A percentile compares a stretch with the other conserved stretches of the same genome.
These are phyloP conservation scores for Stichopus horrens DNA, from an alignment of 53 echinoderm and acorn worm species.

Conservation along the genomic window DNA sequence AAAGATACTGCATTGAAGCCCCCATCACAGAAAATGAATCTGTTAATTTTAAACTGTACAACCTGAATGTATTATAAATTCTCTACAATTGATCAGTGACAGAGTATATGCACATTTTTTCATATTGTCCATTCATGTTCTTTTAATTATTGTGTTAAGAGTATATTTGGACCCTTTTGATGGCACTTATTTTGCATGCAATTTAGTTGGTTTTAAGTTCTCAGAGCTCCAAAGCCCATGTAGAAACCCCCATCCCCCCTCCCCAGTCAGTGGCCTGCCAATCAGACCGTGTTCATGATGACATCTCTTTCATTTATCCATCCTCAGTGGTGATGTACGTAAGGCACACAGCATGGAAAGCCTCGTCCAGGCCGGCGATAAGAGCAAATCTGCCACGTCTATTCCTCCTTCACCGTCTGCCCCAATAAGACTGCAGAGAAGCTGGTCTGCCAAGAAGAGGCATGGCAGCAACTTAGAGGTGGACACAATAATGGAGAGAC, in stretches of 20 bases:
- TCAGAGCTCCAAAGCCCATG: no score
- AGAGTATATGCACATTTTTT: no score
- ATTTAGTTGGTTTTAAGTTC: no score
- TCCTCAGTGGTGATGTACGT: constrained; percentile 82
- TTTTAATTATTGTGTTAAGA: no score
- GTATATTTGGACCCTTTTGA: no score
- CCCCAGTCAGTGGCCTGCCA: not conserved
- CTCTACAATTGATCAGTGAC: no score
- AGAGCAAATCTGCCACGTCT: constrained; percentile 65
- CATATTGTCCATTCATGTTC: no score
- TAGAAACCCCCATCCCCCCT: not conserved
- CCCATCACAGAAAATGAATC: no score
- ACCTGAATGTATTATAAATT: no score
- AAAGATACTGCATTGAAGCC: no score
- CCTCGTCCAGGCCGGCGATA: constrained; percentile 68
- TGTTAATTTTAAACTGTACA: no score
- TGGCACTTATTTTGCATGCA: no score
- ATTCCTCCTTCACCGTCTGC: constrained; percentile 90
- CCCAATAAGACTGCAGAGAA: constrained; percentile 79
- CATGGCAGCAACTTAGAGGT: constrained; percentile 80
- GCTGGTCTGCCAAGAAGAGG: constrained; percentile 92
- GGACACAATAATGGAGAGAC: constrained; percentile 55
- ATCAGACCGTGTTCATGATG: not conserved
- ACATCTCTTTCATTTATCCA: not conserved
- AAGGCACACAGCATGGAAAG: constrained; percentile 99